phyloP scores from a whole-genome alignment of 2,888 invertebrate species.

The Mechanitis mazaeus region DNA sequence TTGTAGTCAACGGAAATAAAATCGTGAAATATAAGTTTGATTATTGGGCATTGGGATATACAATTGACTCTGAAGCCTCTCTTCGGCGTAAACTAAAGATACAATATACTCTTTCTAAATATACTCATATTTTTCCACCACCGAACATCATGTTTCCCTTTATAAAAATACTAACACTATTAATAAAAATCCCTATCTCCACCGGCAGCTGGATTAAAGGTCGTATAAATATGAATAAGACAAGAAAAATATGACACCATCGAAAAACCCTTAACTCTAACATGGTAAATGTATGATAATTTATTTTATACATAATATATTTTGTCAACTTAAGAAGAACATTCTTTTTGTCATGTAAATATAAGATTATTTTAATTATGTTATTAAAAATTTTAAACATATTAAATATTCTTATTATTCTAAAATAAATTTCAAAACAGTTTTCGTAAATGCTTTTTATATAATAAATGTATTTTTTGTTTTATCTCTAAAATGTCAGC shows the following conservation, averaged over 20 bases:
- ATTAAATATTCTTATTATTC: too few relatives aligned
- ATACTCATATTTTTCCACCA: not conserved
- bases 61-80: not conserved
- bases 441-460: too few relatives aligned
- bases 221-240: constrained; percentile 71
- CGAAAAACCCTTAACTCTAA: constrained; percentile 25
- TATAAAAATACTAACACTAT: constrained; percentile 44
- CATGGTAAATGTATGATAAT: constrained; percentile 7
- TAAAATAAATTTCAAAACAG: too few relatives aligned
- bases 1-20: too few relatives aligned
- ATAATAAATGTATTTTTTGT: too few relatives aligned
- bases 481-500: too few relatives aligned
- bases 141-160: not conserved
- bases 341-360: too few relatives aligned
- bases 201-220: constrained; percentile 54
- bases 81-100: not conserved
- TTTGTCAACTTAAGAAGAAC: too few relatives aligned
- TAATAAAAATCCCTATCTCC: constrained; percentile 55
- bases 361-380: too few relatives aligned
- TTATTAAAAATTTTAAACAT: too few relatives aligned
- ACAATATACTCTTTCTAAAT: not conserved
- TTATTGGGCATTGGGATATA: too few relatives aligned
- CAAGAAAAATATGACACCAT: constrained; percentile 56
- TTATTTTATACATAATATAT: not conserved
- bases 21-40: not conserved